phyloP scores from a whole-genome alignment of 2,113 vertebrate species.

The Choloepus hoffmanni region DNA sequence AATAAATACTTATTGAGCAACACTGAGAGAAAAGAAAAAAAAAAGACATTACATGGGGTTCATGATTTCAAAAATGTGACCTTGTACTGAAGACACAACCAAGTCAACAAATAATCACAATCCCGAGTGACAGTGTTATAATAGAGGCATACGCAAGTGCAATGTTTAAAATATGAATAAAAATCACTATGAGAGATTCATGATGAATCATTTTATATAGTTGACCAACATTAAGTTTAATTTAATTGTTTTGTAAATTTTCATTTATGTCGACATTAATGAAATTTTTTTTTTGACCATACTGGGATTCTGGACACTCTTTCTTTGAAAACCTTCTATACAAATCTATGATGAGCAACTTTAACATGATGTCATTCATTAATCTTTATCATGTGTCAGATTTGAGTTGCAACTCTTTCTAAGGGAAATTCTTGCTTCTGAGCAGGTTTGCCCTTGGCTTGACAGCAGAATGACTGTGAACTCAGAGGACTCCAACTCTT shows the following conservation, averaged over 20 bases:
- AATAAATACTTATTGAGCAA: neutral
- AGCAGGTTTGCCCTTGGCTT: neutral
- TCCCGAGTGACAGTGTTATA: neutral
- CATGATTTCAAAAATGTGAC: constrained; percentile 2
- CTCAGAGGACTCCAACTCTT: neutral
- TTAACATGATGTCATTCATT: neutral
- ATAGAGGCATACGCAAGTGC: neutral
- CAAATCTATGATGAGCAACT: neutral
- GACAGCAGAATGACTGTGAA: neutral
- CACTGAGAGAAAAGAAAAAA: neutral
- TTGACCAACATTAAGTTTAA: constrained; percentile 13
- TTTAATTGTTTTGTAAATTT: constrained; percentile 58
- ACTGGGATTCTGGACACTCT: neutral
- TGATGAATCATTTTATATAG: neutral
- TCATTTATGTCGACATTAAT: constrained; percentile 50
- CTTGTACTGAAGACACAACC: neutral
- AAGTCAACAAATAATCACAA: constrained; percentile 47
- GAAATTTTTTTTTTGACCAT: neutral
- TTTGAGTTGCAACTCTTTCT: neutral
- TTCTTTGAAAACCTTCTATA: constrained; percentile 25
- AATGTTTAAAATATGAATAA: constrained; percentile 57
- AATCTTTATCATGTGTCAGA: neutral
- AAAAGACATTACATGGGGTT: constrained; percentile 20
- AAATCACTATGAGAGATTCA: constrained; percentile 30
- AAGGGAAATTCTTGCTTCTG: neutral